Conservation (phyloP, 2,113 vertebrate species). For the Stegastes partitus region DNA sequence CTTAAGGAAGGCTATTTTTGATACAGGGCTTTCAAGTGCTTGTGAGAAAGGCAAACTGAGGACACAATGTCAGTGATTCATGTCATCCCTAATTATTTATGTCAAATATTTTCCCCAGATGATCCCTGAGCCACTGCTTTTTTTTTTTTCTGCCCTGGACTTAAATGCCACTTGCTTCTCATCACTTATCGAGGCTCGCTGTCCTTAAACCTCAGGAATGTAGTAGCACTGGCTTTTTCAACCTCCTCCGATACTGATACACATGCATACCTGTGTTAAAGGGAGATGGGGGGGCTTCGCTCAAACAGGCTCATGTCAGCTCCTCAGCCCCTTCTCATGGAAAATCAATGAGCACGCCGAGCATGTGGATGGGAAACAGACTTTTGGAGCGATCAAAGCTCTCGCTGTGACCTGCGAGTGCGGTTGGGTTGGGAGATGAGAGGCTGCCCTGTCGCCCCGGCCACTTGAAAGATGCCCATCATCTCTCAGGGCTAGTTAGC, state of each 20-base stretch:
- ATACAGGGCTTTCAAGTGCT: conserved; percentile 38
- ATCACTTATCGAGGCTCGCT: conserved; percentile 25
- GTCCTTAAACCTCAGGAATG: conserved; percentile 53
- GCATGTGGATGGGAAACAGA: conserved; percentile 68
- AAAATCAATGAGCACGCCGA: conserved; percentile 68
- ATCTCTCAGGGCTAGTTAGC: conserved; percentile 56
- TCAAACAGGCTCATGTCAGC: conserved; percentile 39
- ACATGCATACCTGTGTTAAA: conserved; percentile 44
- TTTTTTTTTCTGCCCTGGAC: conserved; percentile 24
- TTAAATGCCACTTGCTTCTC: conserved; percentile 29
- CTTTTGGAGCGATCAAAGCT: conserved; percentile 72
- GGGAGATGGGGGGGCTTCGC: conserved; percentile 16
- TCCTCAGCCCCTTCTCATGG: conserved; percentile 43
- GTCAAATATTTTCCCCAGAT: conserved; percentile 53
- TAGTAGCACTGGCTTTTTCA: conserved; percentile 41
- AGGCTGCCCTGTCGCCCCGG: conserved; percentile 61
- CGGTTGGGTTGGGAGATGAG: conserved; percentile 53
- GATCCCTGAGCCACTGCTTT: conserved; percentile 31
- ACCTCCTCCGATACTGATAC: conserved; percentile 34
- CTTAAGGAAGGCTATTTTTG: conserved; percentile 47
- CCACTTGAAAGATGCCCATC: conserved; percentile 71
- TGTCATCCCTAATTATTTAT: conserved; percentile 61
- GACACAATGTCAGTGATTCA: conserved; percentile 50
- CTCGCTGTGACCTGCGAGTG: conserved; percentile 67
- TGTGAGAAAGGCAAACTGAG: conserved; percentile 46